Percentiles rank a stretch among this genome's conserved stretches.
Conservation (phyloP, 1,140 invertebrate species). For the Drosophila kanapiae region DNA sequence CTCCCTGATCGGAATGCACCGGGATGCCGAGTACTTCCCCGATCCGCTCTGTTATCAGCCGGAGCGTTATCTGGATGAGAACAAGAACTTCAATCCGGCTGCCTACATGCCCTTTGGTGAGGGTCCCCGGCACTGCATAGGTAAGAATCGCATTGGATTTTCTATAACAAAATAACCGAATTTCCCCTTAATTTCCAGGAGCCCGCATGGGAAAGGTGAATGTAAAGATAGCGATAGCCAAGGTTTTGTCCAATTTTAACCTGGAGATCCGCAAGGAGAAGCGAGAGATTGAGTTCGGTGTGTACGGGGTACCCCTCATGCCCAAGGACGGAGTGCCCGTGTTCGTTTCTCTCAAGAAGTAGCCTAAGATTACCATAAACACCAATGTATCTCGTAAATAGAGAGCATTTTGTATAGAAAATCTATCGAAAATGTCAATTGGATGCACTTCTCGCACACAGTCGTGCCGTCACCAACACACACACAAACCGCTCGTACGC, state of each 20-base stretch:
- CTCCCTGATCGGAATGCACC: conserved; percentile 85
- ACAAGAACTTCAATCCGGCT: conserved; percentile 62
- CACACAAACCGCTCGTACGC: conserved; percentile 26
- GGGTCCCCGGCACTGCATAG: conserved; percentile 89
- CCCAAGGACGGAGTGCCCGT: conserved; percentile 56
- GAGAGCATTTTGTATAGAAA: conserved; percentile 4
- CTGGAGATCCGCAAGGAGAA: conserved; percentile 45
- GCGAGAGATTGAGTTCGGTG: conserved; percentile 52
- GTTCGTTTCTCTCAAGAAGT: conserved; percentile 36
- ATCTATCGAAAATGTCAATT: conserved; percentile 33
- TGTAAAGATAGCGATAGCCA: conserved; percentile 69
- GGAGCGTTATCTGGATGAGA: conserved; percentile 87
- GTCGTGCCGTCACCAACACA: not conserved
- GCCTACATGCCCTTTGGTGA: conserved; percentile 90
- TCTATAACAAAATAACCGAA: not conserved
- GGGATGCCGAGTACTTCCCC: conserved; percentile 87
- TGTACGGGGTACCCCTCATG: conserved; percentile 53
- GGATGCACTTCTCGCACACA: conserved; percentile 36
- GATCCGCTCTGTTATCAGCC: conserved; percentile 89
- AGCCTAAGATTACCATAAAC: conserved; percentile 1
- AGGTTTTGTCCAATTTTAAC: conserved; percentile 66
- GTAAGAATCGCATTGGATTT: conserved; percentile 61
- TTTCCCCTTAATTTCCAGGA: conserved; percentile 29
- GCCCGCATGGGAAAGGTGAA: conserved; percentile 74
- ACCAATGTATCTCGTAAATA: conserved; percentile 2